phyloP scores from a whole-genome alignment of 2,888 invertebrate genomes.

The Ecdyonurus torrentis region DNA sequence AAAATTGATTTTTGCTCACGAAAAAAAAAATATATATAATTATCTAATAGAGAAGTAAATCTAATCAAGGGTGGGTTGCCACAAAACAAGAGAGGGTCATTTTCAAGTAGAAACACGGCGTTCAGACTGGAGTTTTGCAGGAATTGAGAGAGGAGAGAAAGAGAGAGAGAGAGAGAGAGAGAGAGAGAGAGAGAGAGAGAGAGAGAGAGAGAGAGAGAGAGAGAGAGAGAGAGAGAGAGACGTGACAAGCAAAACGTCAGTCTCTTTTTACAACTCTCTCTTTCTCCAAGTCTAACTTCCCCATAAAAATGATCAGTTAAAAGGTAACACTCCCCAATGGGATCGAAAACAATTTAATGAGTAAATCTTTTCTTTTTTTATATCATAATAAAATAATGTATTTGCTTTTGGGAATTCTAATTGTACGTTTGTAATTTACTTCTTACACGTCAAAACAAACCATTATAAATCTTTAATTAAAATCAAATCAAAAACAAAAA shows the following conservation, averaged over 20 bases:
- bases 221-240: neutral
- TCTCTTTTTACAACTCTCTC: too few species aligned
- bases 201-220: neutral
- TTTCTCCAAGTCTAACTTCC: neutral
- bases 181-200: neutral
- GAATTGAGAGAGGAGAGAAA: neutral
- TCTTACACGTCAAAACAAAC: neutral
- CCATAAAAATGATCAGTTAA: neutral
- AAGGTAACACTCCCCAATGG: neutral
- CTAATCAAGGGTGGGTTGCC: too few species aligned
- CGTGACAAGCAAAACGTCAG: too few species aligned
- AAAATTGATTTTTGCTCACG: neutral
- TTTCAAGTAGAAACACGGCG: too few species aligned
- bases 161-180: neutral
- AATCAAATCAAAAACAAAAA: too few species aligned
- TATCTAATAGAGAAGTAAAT: neutral
- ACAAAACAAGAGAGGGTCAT: too few species aligned
- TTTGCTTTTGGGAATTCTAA: too few species aligned
- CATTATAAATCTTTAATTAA: neutral
- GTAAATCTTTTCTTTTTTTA: neutral
- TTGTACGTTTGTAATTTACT: neutral
- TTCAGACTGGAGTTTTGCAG: too few species aligned
- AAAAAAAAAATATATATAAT: neutral
- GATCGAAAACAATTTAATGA: neutral
- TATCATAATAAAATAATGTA: too few species aligned